Base-by-base conservation (phyloP, 2,888 invertebrate genomes). In the Tricholauxania praeusta region DNA sequence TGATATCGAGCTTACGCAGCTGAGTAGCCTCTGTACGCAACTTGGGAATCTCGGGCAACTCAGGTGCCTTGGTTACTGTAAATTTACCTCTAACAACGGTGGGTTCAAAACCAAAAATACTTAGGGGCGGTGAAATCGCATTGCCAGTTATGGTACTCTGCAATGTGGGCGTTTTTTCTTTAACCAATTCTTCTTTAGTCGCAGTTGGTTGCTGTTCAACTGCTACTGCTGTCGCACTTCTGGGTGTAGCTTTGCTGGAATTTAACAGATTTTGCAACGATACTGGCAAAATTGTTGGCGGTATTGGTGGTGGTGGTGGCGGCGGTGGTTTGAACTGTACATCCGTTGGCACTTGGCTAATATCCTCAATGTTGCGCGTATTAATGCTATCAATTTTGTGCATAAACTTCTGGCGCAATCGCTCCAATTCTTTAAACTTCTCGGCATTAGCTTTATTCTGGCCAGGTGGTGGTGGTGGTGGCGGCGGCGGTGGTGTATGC, bases 21-120 rank as follows among this genome's bases (percentile, higher is more conserved):
- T 83, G 79, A 60, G 83, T 79, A 5, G 85, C 86, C 75, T 88
- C 88, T 1, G 79, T 73, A 7, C 85, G 84, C 39, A 82, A 65
- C 47, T 78, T 76, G 47, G 75, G 77, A n/a, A 82, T 69, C 55
- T 77, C 77, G 12, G 84, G 82, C 3, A 82, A 82, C 74, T 86
- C 86, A 65, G 79, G 80, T 12, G 90, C 87, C 77, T 89, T 89
- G 49, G 89, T 88, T 55, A 90, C 88, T 72, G 89, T 89, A 78
- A 90, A 90, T 82, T 90, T 90, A 74, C 90, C 89, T 72, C 88
- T 88, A 52, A 87, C 81, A 12, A 87, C 78, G 12, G 62, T 71
- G 66, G 84, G 84, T 65, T 77, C 14, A n/a, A 14, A 8, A 19
- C n/a, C 64, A 72, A 70, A 28, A 62, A 32, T 7, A 22, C 60